Base-by-base conservation (phyloP, 2,113 vertebrate species). In the Chaetorhynchus papuensis region DNA sequence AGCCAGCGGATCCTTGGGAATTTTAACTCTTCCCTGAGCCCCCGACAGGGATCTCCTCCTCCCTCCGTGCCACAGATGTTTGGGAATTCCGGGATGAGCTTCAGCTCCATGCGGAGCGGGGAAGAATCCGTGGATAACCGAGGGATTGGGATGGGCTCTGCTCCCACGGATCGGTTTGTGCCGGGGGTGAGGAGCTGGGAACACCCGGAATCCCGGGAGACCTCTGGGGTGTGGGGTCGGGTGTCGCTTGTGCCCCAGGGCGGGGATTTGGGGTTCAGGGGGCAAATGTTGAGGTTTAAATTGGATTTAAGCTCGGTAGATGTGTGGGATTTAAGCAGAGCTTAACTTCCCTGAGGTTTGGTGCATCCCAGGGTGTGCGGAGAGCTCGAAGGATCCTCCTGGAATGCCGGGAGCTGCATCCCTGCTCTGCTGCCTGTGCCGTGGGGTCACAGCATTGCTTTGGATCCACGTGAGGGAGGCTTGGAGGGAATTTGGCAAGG, bases 21-120 rank as follows among this genome's bases (percentile, higher is more conserved):
- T 63, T 93, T 97, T 97, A 97, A 97, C 95, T 97, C 97, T 95
- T 96, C 19, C 57, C 78, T 66, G 35, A 79, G 45, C 64, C 39
- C n/a, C 4, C 28, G 5, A 13, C 41, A 20, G 50, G 75, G 31
- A 50, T 89, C 65, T 49, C 26, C 52, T 79, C 20, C 39, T 84
- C 39, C 57, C n/a, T 37, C 35, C 23, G n/a, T 7, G 57, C 57
- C 23, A 10, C 56, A 1, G 23, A 11, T 15, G 11, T 27, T 27
- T 39, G 69, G 49, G 66, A 74, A 89, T 90, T 81, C 11, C 21
- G 89, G 78, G 81, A 33, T 35, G 64, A 81, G 72, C 63, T 59
- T 16, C n/a, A 16, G 82, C 84, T 80, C 59, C 50, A 11, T 1
- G 39, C 13, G 3, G 76, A 71, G 77, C 4, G 4, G 16, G 66